Evolutionary conservation across 2,888 invertebrate species (phyloP), one percentile per base, ranked within the genome.

Genomic region (Aradus depressus): DNA sequence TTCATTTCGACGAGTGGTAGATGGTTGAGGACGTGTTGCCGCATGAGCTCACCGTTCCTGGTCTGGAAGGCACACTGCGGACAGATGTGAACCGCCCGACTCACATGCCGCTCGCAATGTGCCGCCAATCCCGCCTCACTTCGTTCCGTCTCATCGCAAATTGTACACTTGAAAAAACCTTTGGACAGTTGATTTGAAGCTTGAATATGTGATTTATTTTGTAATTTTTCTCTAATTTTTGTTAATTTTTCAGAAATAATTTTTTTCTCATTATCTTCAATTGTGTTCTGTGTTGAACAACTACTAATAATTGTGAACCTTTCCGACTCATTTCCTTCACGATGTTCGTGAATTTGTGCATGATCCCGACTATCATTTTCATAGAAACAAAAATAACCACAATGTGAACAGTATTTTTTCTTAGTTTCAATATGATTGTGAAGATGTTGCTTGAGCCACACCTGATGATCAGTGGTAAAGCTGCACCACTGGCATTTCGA

Each of bases 401-500:
- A 42, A 25, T 22, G 6, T n/a, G 12, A 4, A 25, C 42, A 42
- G 5, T 25, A 18, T 12, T 26, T 42, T 19, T 42, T 25, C 25
- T 42, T 42, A 2, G 42, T 42, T 28, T 42, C 28, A 16, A 42
- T 42, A 28, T 28, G 31, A 28, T 28, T 6, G 10, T 10, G 8
- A 14, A 44, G 22, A 22, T 44, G 44, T 12, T 23, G 21, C 32
- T 44, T 44, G 2, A 44, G 44, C 3, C 28, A 21, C 10, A 21
- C 22, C n/a, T 21, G 28, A 1, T 21, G 14, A 28, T 44, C 31
- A 3, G 28, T 44, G 25, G 18, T 44, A 8, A 44, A 44, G 5
- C 28, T 21, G n/a, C 44, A 44, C 44, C 44, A 44, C 12, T 26
- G 23, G 31, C 44, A 44, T 3, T 28, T 31, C 25, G 44, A 31